Evolutionary conservation across 2,888 invertebrate genomes (phyloP).

Genomic region (Cecidostiba fungosa): DNA sequence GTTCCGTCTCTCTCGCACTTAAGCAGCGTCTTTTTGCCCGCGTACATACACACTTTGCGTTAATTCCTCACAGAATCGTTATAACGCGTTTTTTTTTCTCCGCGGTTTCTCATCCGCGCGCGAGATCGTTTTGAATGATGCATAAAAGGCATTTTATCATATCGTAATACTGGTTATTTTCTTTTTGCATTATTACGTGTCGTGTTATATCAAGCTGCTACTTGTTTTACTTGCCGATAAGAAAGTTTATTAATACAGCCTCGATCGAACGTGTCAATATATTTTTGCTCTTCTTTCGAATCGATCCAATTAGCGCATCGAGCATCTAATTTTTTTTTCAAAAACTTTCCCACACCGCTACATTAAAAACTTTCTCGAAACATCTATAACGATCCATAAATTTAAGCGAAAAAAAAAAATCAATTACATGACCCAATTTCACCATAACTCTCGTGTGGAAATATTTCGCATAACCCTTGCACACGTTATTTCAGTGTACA

Average conservation of each 20-base stretch:
- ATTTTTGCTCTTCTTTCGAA: background rate
- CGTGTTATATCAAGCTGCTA: background rate
- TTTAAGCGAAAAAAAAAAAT: background rate
- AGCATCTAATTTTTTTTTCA: too few species aligned
- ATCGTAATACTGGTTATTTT: background rate
- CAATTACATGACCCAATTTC: background rate
- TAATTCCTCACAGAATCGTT: conserved; percentile 14
- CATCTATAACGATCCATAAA: background rate
- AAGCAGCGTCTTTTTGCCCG: background rate
- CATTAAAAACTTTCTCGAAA: background rate
- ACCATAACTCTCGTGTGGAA: background rate
- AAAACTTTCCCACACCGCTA: too few species aligned
- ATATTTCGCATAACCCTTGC: background rate
- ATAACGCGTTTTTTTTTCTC: background rate
- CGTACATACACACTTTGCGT: background rate
- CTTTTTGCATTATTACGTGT: background rate
- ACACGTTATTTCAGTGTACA: background rate
- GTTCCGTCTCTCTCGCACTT: conserved; percentile 19
- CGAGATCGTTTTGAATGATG: background rate
- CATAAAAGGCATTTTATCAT: background rate
- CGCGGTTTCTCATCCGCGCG: background rate
- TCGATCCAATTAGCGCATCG: background rate
- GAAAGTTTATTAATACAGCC: background rate
- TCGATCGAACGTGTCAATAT: background rate
- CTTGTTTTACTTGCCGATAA: background rate